These are phyloP conservation scores for Palaemon carinicauda DNA, from an alignment of 1,140 invertebrate genomes.

Conservation along the genomic window DNA sequence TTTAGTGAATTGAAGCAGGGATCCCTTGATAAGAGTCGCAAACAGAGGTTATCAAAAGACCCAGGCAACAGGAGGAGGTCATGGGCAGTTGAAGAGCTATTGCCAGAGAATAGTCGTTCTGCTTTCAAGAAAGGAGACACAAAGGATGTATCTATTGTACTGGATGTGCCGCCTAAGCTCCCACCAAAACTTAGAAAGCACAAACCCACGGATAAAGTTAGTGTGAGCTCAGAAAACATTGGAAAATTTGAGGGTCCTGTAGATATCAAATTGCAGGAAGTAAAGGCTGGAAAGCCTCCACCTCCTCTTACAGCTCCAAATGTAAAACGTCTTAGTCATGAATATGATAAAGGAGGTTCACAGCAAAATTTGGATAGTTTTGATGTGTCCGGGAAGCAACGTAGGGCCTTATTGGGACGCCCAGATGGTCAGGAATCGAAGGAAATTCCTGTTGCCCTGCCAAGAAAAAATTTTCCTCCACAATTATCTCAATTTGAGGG, in stretches of 20 bases:
- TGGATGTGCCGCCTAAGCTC: conserved; percentile 58
- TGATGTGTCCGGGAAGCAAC: background rate
- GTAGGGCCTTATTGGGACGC: background rate
- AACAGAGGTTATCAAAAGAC: conserved; percentile 62
- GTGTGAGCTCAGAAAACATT: conserved; percentile 15
- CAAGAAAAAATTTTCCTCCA: conserved; percentile 30
- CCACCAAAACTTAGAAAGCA: conserved; percentile 59
- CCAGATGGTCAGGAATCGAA: conserved; percentile 16
- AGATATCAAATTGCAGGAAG: conserved; percentile 29
- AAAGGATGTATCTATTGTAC: conserved; percentile 42
- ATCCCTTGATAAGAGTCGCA: conserved; percentile 58
- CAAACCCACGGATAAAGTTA: conserved; percentile 19
- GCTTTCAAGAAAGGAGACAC: conserved; percentile 34
- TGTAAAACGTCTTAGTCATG: background rate
- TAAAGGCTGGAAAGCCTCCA: background rate
- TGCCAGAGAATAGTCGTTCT: conserved; percentile 12
- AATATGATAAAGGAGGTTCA: background rate
- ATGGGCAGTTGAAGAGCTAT: conserved; percentile 65
- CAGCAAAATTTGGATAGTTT: conserved; percentile 15
- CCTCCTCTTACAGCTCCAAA: background rate
- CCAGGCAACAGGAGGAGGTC: conserved; percentile 62
- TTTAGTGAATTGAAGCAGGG: conserved; percentile 37
- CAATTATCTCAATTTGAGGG: background rate
- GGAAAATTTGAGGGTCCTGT: conserved; percentile 45
- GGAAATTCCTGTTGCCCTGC: conserved; percentile 32